Percentiles rank a stretch among this genome's conserved stretches.
Conservation (phyloP, 1,140 invertebrate species). For the Drosophila neocordata region DNA sequence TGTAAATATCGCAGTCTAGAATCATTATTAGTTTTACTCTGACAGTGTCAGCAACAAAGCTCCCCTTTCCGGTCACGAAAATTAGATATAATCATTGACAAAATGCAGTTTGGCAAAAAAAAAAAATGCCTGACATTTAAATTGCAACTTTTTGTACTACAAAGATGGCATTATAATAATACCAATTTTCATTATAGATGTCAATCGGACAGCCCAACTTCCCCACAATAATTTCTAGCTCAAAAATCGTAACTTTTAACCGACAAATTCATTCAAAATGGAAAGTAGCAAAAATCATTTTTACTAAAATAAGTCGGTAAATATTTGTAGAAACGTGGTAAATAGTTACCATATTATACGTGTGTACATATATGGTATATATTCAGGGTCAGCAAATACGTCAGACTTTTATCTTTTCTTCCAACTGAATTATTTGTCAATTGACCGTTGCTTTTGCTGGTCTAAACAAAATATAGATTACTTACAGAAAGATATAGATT, state of each 20-base stretch:
- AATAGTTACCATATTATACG: too few relatives aligned
- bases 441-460: too few relatives aligned
- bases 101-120: constrained; percentile 39
- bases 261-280: too few relatives aligned
- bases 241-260: background rate
- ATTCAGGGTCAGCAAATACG: too few relatives aligned
- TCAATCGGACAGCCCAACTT: background rate
- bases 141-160: background rate
- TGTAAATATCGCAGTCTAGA: background rate
- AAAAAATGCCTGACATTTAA: constrained; percentile 24
- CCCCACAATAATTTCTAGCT: background rate
- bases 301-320: too few relatives aligned
- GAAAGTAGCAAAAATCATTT: too few relatives aligned
- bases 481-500: too few relatives aligned
- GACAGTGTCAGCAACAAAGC: constrained; percentile 66
- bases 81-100: constrained; percentile 42
- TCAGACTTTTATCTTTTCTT: too few relatives aligned
- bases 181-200: constrained; percentile 2
- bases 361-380: too few relatives aligned
- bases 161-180: constrained; percentile 19
- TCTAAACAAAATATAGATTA: too few relatives aligned
- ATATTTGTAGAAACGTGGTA: too few relatives aligned
- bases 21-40: constrained; percentile 42
- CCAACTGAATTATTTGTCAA: too few relatives aligned
- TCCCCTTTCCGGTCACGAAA: constrained; percentile 60